A percentile compares a stretch with the other conserved stretches of the same genome.
phyloP scores from a whole-genome alignment of 2,888 invertebrate genomes.

The Pediacus dermestoides region DNA sequence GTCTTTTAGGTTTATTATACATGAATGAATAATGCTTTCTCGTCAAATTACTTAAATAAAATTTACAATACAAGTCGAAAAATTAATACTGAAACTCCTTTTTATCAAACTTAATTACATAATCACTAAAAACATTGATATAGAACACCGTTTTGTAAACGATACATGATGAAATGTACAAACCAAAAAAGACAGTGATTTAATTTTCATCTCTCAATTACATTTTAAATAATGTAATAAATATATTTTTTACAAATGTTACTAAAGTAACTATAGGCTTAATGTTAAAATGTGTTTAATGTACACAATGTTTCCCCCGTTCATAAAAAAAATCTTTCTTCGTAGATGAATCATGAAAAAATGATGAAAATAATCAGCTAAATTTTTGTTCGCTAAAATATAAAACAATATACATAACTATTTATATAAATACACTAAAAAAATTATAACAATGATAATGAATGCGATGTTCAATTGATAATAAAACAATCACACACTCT shows the following conservation, averaged over 20 bases:
- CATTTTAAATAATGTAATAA: conserved; percentile 16
- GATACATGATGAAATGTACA: neutral
- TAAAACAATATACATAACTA: conserved; percentile 33
- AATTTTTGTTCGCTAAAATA: conserved; percentile 10
- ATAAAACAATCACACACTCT: conserved; percentile 40
- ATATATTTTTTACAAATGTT: conserved; percentile 21
- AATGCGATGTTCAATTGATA: conserved; percentile 29
- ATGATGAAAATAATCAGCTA: conserved; percentile 2
- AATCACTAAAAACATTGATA: neutral
- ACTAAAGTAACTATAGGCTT: conserved; percentile 16
- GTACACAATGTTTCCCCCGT: too few species aligned
- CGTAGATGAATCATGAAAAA: conserved; percentile 20
- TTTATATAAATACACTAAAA: conserved; percentile 42
- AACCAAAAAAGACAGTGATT: conserved; percentile 3
- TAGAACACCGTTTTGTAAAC: neutral
- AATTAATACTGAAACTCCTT: too few species aligned
- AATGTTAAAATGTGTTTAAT: conserved; percentile 1
- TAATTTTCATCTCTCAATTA: conserved; percentile 18
- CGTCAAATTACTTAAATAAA: too few species aligned
- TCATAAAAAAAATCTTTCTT: too few species aligned
- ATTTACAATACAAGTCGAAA: too few species aligned
- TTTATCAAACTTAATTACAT: too few species aligned
- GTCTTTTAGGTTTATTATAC: too few species aligned
- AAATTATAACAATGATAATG: conserved; percentile 37
- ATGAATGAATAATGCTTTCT: too few species aligned